Evolutionary conservation across 2,113 vertebrate genomes (phyloP), one percentile per base, ranked within the genome.

Genomic region (Lagopus leucura): DNA sequence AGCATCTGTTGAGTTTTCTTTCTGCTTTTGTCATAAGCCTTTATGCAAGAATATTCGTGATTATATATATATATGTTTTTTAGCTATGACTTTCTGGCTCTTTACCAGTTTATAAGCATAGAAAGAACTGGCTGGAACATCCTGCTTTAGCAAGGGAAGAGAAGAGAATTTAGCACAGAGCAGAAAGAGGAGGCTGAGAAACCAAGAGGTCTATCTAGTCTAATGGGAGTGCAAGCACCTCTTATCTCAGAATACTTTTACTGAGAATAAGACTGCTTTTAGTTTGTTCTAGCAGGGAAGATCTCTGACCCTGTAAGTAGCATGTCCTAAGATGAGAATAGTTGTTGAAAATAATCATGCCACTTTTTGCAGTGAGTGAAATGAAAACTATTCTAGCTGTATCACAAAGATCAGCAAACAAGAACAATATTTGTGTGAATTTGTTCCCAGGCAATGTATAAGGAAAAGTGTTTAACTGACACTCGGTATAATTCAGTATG

Each of bases 191-290:
- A n/a, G 30, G 20, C 8, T 14, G 60, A 12, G 65, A 47, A 12
- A 47, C 27, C 1, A 8, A 34, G 50, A 74, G 19, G 36, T 36
- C 16, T 58, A 2, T 20, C 27, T 73, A 0, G 45, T 73, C 3
- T 57, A 40, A 28, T n/a, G 13, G 11, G 15, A 71, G 24, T 6
- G 14, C 67, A 83, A 81, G 38, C 13, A 20, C 5, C 17, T 76
- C 18, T 38, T 79, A 40, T 4, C 34, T 40, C 20, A 67, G 38
- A 83, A 16, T 22, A 8, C 27, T 82, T 92, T 58, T 63, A 52
- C 57, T 67, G 34, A 88, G 30, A 86, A 28, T 74, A 64, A 82
- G 47, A 63, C 0, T 2, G 21, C 16, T 75, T 76, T 70, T 79
- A 76, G 10, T 76, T 12, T 69, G 4, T 63, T 79, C 38, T 63